Conservation (phyloP, 2,113 vertebrate species). For the Pelusios castaneus region DNA sequence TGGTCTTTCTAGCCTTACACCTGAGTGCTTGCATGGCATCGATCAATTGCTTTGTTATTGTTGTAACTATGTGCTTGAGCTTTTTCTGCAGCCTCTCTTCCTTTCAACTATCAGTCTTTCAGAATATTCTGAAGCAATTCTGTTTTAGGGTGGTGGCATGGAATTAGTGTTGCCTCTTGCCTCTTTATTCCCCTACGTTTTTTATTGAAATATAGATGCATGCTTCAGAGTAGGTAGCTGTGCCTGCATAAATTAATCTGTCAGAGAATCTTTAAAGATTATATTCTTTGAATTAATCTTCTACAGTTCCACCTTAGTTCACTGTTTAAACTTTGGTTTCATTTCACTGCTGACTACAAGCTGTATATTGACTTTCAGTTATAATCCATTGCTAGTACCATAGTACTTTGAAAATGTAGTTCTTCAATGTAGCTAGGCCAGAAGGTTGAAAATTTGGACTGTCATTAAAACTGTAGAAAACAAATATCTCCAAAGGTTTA, state of each 20-base stretch:
- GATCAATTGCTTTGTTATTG: conserved; percentile 76
- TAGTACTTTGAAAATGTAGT: conserved; percentile 4
- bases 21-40: conserved; percentile 84
- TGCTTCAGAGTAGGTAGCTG: conserved; percentile 91
- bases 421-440: conserved; percentile 20
- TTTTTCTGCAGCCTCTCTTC: conserved; percentile 90
- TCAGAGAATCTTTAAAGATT: conserved; percentile 12
- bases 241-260: conserved; percentile 83
- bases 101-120: conserved; percentile 91
- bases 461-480: background rate
- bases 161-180: conserved; percentile 99
- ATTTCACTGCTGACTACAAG: conserved; percentile 42
- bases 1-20: conserved; percentile 77
- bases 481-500: background rate
- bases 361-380: conserved; percentile 28
- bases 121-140: conserved; percentile 99
- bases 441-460: conserved; percentile 28
- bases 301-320: background rate
- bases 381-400: background rate
- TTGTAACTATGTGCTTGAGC: conserved; percentile 88
- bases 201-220: conserved; percentile 88
- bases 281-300: conserved; percentile 48
- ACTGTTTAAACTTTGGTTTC: conserved; percentile 30
- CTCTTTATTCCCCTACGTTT: conserved; percentile 90
- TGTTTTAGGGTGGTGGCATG: conserved; percentile 99